Conservation (phyloP, 2,113 vertebrate genomes). For the Dipodomys ordii region DNA sequence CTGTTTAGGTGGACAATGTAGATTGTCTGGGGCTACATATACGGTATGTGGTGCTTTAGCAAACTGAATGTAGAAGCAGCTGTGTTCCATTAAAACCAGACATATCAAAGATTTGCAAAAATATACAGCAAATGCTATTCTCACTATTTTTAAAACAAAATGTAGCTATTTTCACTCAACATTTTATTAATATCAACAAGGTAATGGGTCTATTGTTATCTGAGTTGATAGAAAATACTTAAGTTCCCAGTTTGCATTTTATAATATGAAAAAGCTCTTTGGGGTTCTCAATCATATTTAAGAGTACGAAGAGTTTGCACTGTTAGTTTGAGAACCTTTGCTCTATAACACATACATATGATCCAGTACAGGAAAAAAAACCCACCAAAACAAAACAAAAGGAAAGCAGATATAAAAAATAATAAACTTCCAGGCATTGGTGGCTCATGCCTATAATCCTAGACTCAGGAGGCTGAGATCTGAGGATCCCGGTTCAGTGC, state of each 20-base stretch:
- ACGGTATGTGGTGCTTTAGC: neutral
- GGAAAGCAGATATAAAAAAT: neutral
- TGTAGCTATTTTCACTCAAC: conserved; percentile 9
- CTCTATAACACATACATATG: neutral
- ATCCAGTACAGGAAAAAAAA: conserved; percentile 11
- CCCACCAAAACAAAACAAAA: neutral
- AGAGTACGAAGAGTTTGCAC: neutral
- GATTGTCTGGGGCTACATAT: neutral
- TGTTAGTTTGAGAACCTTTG: neutral
- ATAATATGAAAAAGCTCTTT: conserved; percentile 28
- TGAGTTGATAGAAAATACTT: conserved; percentile 22
- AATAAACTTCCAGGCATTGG: neutral
- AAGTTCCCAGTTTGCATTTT: conserved; percentile 50
- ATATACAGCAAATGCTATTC: neutral
- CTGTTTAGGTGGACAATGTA: conserved; percentile 17
- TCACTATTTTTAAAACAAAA: conserved; percentile 14
- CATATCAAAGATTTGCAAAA: conserved; percentile 36
- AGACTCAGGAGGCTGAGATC: too few species aligned
- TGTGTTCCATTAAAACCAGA: conserved; percentile 20
- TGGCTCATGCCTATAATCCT: too few species aligned
- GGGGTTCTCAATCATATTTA: conserved; percentile 38
- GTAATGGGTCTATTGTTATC: neutral
- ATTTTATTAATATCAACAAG: conserved; percentile 30
- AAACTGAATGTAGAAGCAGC: conserved; percentile 20
- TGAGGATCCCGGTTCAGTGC: too few species aligned